Evolutionary conservation across 2,888 invertebrate species (phyloP).

Genomic region (Epirrhoe alternata): DNA sequence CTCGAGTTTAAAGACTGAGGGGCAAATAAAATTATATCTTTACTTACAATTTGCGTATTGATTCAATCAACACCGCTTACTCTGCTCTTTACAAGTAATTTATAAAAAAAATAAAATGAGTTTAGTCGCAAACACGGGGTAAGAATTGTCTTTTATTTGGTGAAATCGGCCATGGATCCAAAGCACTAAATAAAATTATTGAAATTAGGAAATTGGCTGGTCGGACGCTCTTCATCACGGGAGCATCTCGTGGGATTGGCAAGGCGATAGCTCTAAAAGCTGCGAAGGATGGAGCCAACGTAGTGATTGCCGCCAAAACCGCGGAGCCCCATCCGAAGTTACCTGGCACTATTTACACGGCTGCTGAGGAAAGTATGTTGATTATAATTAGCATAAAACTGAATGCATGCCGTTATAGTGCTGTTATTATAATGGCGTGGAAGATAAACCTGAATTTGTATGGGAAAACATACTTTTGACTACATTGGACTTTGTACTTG

Average conservation of each 20-base stretch:
- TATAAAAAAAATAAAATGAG: slow-evolving; percentile 64
- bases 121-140: slow-evolving; percentile 82
- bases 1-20: background rate
- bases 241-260: slow-evolving; percentile 98
- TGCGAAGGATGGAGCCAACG: slow-evolving; percentile 96
- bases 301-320: slow-evolving; percentile 96
- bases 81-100: background rate
- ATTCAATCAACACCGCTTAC: background rate
- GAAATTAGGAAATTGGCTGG: slow-evolving; percentile 88
- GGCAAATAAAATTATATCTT: background rate
- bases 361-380: slow-evolving; percentile 93
- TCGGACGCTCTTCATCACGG: slow-evolving; percentile 96
- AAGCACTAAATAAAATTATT: slow-evolving; percentile 42
- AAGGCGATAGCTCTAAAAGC: slow-evolving; percentile 97
- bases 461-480: slow-evolving; percentile 21
- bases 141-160: slow-evolving; percentile 47
- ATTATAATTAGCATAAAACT: slow-evolving; percentile 4
- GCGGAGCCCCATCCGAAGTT: slow-evolving; percentile 95
- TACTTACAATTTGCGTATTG: slow-evolving; percentile 8
- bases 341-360: slow-evolving; percentile 96
- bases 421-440: background rate
- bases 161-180: slow-evolving; percentile 2
- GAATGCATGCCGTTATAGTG: background rate
- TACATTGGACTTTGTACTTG: slow-evolving; percentile 67
- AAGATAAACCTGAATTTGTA: slow-evolving; percentile 1